phyloP scores from a whole-genome alignment of 1,140 invertebrate species.

The Drosophila ambigua region DNA sequence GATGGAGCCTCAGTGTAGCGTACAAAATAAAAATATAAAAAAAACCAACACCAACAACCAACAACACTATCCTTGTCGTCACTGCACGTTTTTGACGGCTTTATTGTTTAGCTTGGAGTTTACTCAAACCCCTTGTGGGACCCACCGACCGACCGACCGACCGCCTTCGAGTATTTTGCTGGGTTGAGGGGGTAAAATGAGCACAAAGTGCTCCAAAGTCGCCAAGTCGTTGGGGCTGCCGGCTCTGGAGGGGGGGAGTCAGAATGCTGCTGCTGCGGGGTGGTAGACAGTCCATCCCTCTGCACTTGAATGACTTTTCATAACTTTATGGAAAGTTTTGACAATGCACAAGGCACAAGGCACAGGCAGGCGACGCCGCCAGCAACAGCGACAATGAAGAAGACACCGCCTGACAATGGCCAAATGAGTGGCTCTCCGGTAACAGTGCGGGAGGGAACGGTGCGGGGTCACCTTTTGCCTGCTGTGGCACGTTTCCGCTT shows the following conservation, averaged over 20 bases:
- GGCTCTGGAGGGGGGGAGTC: not conserved
- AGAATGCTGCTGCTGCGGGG: not conserved
- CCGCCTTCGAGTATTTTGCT: not conserved
- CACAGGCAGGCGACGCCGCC: not conserved
- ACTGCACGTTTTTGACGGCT: conserved; percentile 72
- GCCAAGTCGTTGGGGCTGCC: conserved; percentile 50
- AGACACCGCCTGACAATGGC: conserved; percentile 66
- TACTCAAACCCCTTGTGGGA: not conserved
- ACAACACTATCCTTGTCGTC: conserved; percentile 48
- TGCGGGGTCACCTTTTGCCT: conserved; percentile 48
- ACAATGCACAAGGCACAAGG: conserved; percentile 47
- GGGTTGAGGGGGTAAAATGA: conserved; percentile 50
- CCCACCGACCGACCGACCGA: too few species aligned
- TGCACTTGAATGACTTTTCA: conserved; percentile 79
- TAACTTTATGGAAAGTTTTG: conserved; percentile 75
- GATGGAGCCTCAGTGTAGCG: not conserved
- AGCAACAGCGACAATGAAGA: conserved; percentile 53
- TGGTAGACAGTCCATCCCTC: conserved; percentile 1
- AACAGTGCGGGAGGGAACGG: not conserved
- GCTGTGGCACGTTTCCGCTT: conserved; percentile 72
- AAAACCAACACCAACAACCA: not conserved
- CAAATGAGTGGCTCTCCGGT: conserved; percentile 55
- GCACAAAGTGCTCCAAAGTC: conserved; percentile 78
- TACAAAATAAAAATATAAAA: not conserved
- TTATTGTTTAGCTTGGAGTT: conserved; percentile 63